These are phyloP conservation scores for human DNA, from an alignment of 2,113 vertebrate species.

Conservation along the genomic window DNA sequence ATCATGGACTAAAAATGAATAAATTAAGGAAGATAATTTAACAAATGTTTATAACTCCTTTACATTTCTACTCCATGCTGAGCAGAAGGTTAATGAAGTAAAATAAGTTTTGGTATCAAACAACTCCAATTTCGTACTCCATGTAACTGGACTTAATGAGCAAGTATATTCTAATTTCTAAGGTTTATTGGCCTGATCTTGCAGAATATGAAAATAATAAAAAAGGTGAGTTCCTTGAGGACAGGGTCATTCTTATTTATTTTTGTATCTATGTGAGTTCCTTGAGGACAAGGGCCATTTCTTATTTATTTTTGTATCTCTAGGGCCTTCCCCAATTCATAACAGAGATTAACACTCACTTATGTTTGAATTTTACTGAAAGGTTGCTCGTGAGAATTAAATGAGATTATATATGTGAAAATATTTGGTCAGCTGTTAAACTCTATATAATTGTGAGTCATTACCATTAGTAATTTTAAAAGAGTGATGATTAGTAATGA, in stretches of 20 bases:
- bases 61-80: background rate
- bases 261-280: background rate
- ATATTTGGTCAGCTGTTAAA: background rate
- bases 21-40: background rate
- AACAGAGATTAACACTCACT: background rate
- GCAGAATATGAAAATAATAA: background rate
- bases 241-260: background rate
- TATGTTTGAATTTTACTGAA: conserved; percentile 38
- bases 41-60: background rate
- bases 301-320: background rate
- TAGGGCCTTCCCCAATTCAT: background rate
- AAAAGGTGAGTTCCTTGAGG: background rate
- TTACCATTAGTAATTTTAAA: background rate
- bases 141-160: background rate
- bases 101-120: background rate
- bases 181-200: background rate
- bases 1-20: background rate
- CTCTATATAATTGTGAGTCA: background rate
- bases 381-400: background rate
- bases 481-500: background rate
- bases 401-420: background rate
- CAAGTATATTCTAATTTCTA: background rate
- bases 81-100: background rate
- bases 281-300: background rate
- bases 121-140: background rate